Evolutionary conservation across 2,113 vertebrate species (phyloP), one percentile per base, ranked within the genome.

Genomic region (Sinocyclocheilus rhinocerous): DNA sequence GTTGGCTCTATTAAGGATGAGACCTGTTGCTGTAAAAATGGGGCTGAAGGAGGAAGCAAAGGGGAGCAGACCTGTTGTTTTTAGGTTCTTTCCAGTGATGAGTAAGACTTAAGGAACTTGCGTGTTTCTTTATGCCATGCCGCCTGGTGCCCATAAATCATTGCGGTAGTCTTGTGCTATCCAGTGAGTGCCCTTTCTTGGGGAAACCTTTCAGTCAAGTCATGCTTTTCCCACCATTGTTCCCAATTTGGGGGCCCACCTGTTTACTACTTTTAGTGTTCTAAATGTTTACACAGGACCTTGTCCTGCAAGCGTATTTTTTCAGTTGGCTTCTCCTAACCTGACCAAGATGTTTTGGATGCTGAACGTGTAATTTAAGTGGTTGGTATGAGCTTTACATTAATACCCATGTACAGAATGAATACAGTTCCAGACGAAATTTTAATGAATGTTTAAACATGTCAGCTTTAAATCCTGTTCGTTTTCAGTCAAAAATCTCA

Each of bases 1-100:
- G 77, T 50, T 91, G 89, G 92, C 93, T 1, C 89, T 92, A 91
- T 91, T 94, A 92, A 94, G 69, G 67, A 94, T 92, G 92, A 95
- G 63, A 67, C 61, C n/a, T 65, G 24, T 26, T 12, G 72, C 6
- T 11, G 39, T 45, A 48, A 45, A 45, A 75, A 18, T 4, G 1
- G 36, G n/a, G 39, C 18, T 67, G 39, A 81, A 48, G 4, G 18
- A 20, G 52, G 29, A 72, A 22, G 9, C 36, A 59, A 2, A 67
- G 76, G 13, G 20, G 24, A 63, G 45, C 67, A 72, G 50, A 72
- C 76, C 33, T 85, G 76, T 26, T 39, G 12, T 69, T 65, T 39
- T 69, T 55, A 42, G 7, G 76, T 61, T 76, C n/a, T 81, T 50
- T 76, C 52, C 29, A 57, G 67, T 50, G 59, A 63, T 50, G 76